Evolutionary conservation across 2,888 invertebrate genomes (phyloP).

Genomic region (Podabrus alpinus): DNA sequence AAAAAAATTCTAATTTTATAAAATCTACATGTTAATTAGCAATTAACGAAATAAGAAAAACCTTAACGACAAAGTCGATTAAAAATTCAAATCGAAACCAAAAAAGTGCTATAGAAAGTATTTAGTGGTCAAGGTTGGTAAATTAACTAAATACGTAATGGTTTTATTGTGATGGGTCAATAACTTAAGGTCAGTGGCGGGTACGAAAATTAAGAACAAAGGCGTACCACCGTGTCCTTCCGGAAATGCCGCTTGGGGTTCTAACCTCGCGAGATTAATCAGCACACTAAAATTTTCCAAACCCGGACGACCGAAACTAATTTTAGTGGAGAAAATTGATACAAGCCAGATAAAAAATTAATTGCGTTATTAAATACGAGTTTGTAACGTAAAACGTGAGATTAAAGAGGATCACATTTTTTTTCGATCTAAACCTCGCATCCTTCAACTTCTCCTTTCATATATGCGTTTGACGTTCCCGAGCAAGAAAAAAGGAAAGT

Average conservation of each 20-base stretch:
- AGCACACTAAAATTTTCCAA: not conserved
- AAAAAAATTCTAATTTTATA: not conserved
- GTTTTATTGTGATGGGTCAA: not conserved
- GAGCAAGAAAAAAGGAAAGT: not conserved
- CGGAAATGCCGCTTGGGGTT: not conserved
- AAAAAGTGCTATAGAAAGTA: not conserved
- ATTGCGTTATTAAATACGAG: not conserved
- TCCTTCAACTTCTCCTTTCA: not conserved
- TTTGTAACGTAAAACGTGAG: not conserved
- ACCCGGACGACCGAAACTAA: not conserved
- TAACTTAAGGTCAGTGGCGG: not conserved
- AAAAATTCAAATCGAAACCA: not conserved
- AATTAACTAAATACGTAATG: not conserved
- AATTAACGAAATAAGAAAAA: not conserved
- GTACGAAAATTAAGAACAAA: not conserved
- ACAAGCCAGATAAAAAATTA: not conserved
- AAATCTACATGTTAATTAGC: constrained; percentile 1
- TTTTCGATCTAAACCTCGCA: not conserved
- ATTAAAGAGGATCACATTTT: not conserved
- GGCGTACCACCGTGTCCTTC: not conserved
- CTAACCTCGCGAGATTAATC: not conserved
- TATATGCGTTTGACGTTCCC: not conserved
- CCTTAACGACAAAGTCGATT: not conserved
- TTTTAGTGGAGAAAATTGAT: not conserved
- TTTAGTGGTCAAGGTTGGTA: not conserved